Conservation (phyloP, 2,113 vertebrate genomes). For the Brachypteracias leptosomus region DNA sequence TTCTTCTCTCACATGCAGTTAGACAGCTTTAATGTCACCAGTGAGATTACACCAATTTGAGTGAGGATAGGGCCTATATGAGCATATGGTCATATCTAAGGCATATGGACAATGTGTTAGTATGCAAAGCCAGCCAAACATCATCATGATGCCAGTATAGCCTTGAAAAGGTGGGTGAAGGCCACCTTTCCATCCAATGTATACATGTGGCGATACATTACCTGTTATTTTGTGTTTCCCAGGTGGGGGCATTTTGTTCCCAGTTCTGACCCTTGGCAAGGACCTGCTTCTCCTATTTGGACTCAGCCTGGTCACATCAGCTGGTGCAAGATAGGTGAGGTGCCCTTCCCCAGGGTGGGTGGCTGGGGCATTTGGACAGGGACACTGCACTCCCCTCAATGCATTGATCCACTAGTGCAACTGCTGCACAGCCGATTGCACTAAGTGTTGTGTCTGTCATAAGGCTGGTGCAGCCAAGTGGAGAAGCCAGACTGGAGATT, state of each 20-base stretch:
- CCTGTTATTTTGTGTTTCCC: not conserved
- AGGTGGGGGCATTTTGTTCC: accelerated
- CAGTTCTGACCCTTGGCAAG: not conserved
- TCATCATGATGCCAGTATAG: not conserved
- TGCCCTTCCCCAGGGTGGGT: too few species aligned
- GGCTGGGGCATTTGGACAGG: not conserved
- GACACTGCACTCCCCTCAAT: accelerated
- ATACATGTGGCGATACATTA: accelerated
- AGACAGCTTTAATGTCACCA: not conserved
- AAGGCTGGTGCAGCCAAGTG: not conserved
- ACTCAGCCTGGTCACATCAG: accelerated
- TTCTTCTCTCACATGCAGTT: accelerated
- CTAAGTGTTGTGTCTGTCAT: accelerated
- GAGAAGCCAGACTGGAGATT: not conserved
- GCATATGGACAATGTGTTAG: accelerated
- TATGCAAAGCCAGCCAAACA: not conserved
- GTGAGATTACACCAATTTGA: not conserved
- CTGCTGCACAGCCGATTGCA: accelerated
- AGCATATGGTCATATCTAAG: too few species aligned
- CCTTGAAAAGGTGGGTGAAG: not conserved
- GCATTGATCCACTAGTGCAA: accelerated
- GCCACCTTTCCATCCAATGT: not conserved
- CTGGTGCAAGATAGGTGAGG: accelerated
- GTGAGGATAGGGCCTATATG: not conserved
- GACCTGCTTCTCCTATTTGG: not conserved